Base-by-base conservation (phyloP, 2,797 vertebrate species). In the Pantherophis vulpinus region DNA sequence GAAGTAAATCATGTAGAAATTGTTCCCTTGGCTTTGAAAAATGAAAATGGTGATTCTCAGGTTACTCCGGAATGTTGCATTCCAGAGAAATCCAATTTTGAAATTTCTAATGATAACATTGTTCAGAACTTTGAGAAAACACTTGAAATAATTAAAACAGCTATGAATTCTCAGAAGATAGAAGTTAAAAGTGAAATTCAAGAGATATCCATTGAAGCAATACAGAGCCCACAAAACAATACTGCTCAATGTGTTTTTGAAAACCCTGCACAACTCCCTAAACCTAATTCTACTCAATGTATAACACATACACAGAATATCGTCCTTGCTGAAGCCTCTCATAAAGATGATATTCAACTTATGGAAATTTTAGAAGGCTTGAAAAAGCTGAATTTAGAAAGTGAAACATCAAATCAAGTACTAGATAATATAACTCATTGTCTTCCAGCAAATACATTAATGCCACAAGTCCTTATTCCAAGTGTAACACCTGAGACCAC, bases 341-440 rank as follows among this genome's bases (percentile, higher is more conserved):
- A 94, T 92, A 98, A 97, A 90, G 98, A 98, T 89, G 98, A 98
- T 90, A 96, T 93, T 93, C 98, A 98, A 95, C 97, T 99, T 66
- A 92, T 97, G 6, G 98, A 99, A 96, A 98, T 99, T 95, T 98
- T 98, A 95, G 98, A 97, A 96, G 97, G 98, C 27, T 98, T 99
- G 93, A 98, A 98, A 95, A 98, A 97, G 90, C 97, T 99, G 25
- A 97, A 98, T 94, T 96, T 99, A 92, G 97, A 98, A 96, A 97
- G 97, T 94, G 98, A 98, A 95, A 89, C 95, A 1, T 94, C 96
- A 0, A 0, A 95, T 96, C 87, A 95, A 0, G 32, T 95, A 70
- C 95, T 97, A 14, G 98, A 97, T 93, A 87, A 55, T 56, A 94
- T 96, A 93, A 56, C 97, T 91, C 97, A 96, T 3, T 97, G 97